Conservation (phyloP, 2,113 vertebrate species). For the Dunckerocampus dactyliophorus region DNA sequence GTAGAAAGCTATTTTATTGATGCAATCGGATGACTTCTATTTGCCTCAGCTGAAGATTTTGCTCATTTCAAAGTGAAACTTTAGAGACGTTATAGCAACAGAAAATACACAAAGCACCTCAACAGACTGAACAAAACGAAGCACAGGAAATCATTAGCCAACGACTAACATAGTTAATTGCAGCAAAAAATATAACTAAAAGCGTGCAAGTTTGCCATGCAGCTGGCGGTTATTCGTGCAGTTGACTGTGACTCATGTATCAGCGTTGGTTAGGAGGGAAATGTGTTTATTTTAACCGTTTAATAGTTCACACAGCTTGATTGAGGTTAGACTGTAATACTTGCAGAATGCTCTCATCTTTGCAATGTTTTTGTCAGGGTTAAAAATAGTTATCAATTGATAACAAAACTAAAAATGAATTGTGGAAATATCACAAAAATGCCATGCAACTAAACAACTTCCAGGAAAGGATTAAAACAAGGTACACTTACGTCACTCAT, state of each 20-base stretch:
- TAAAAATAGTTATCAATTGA: conserved; percentile 2
- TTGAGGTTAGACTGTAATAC: neutral
- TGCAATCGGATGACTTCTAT: no score
- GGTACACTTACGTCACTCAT: conserved; percentile 76
- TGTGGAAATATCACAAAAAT: conserved; percentile 22
- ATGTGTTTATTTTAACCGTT: conserved; percentile 9
- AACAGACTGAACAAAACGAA: neutral
- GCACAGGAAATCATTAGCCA: conserved; percentile 6
- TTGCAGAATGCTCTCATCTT: conserved; percentile 22
- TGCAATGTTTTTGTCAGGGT: conserved; percentile 2
- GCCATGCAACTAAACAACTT: conserved; percentile 58
- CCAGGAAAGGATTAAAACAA: conserved; percentile 49
- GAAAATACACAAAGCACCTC: no score
- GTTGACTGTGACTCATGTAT: conserved; percentile 15
- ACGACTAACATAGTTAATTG: conserved; percentile 1
- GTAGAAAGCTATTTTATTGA: no score
- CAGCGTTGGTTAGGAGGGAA: conserved; percentile 39
- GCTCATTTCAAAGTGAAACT: no score
- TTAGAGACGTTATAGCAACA: no score
- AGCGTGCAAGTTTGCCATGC: conserved; percentile 62
- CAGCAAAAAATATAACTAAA: conserved; percentile 5
- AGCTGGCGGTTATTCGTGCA: conserved; percentile 42
- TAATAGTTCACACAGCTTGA: conserved; percentile 57
- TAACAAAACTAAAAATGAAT: neutral
- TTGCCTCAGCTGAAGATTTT: no score